Evolutionary conservation across 2,797 vertebrate species (phyloP).

Genomic region (Apogon hyalosoma): DNA sequence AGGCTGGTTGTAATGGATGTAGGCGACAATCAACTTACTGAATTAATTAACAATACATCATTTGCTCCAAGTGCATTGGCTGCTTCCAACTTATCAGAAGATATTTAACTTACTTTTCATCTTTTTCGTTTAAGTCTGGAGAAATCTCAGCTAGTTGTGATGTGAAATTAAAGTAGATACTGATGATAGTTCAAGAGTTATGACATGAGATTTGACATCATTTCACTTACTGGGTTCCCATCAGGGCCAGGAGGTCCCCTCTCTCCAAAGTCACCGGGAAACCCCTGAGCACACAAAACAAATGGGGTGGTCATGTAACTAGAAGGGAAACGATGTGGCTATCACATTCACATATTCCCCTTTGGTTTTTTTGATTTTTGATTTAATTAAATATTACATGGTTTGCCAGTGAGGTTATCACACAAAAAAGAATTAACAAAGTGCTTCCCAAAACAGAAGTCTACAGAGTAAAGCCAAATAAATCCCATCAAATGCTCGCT

Average conservation of each 20-base stretch:
- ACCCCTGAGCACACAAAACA: conserved; percentile 88
- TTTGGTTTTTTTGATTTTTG: conserved; percentile 7
- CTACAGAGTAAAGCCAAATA: conserved; percentile 51
- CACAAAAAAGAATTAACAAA: conserved; percentile 36
- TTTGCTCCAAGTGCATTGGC: too few species aligned
- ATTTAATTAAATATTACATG: conserved; percentile 11
- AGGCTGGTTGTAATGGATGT: too few species aligned
- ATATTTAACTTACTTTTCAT: background rate
- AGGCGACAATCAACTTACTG: too few species aligned
- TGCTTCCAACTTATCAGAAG: background rate
- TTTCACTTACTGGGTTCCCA: conserved; percentile 94
- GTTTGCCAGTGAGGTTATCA: conserved; percentile 15
- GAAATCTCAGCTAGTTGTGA: conserved; percentile 17
- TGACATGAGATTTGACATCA: background rate
- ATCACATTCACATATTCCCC: conserved; percentile 10
- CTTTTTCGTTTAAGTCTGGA: background rate
- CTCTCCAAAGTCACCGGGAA: conserved; percentile 94
- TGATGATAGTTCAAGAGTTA: background rate
- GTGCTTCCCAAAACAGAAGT: conserved; percentile 59
- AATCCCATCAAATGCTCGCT: conserved; percentile 59
- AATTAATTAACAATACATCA: too few species aligned
- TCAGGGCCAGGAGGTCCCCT: conserved; percentile 94
- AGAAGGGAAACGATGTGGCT: conserved; percentile 9
- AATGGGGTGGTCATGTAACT: conserved; percentile 41
- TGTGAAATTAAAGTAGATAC: background rate